Conservation (phyloP, 2,113 vertebrate species). For the Camarhynchus parvulus region DNA sequence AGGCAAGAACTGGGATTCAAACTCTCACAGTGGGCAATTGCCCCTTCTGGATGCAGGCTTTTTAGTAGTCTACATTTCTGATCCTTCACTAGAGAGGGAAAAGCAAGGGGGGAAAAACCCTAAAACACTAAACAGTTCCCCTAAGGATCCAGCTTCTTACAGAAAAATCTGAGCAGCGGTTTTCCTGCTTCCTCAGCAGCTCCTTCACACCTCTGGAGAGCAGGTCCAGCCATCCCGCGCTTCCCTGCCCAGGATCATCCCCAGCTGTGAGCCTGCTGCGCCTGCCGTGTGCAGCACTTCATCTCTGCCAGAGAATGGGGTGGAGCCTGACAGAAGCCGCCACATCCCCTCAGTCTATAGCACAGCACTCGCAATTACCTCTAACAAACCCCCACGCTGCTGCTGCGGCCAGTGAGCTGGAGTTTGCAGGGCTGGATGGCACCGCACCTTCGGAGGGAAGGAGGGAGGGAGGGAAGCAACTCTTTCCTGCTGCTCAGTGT, state of each 20-base stretch:
- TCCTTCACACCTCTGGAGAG: not conserved
- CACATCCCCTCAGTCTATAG: not conserved
- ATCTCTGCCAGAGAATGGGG: not conserved
- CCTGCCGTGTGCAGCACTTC: fast-evolving
- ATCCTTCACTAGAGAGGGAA: not conserved
- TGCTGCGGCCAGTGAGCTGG: not conserved
- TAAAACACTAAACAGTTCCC: not conserved
- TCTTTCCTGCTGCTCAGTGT: not conserved
- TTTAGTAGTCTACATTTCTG: not conserved
- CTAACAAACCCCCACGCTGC: fast-evolving
- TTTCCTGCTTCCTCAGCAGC: not conserved
- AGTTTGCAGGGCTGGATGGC: not conserved
- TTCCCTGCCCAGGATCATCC: not conserved
- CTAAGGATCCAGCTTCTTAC: not conserved
- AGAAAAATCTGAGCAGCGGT: not conserved
- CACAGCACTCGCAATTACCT: fast-evolving
- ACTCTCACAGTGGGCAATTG: not conserved
- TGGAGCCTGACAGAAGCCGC: not conserved
- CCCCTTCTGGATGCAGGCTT: not conserved
- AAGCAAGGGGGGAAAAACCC: fast-evolving
- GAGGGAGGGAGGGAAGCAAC: not conserved
- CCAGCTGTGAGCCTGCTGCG: not conserved
- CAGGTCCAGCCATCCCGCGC: fast-evolving
- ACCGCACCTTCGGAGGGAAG: fast-evolving
- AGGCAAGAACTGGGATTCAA: not conserved